Conservation (phyloP, 2,888 invertebrate genomes). For the Euplagia quadripunctaria region DNA sequence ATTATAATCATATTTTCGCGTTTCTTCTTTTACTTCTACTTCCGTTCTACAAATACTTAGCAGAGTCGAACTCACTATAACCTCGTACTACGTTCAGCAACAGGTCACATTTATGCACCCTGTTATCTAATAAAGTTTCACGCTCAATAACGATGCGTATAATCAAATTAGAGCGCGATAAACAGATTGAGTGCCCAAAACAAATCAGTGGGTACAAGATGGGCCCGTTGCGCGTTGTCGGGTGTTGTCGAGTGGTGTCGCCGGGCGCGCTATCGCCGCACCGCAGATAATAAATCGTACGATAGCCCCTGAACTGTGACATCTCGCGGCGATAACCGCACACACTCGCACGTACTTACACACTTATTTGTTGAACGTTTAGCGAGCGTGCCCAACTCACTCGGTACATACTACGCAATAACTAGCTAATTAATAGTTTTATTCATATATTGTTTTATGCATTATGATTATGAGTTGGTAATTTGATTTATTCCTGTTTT, state of each 20-base stretch:
- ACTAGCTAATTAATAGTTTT: neutral
- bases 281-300: constrained; percentile 49
- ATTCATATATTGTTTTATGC: neutral
- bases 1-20: neutral
- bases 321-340: constrained; percentile 43
- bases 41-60: neutral
- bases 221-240: constrained; percentile 8
- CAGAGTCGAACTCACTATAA: neutral
- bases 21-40: neutral
- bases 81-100: neutral
- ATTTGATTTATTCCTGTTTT: too few species aligned
- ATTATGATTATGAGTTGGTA: neutral
- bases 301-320: constrained; percentile 56
- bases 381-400: constrained; percentile 6
- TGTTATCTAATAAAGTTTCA: neutral
- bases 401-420: constrained; percentile 1
- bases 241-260: constrained; percentile 18
- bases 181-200: constrained; percentile 11
- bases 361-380: constrained; percentile 9
- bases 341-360: constrained; percentile 11
- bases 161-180: constrained; percentile 14
- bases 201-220: constrained; percentile 13
- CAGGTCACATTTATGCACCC: neutral
- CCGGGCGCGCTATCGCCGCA: constrained; percentile 32
- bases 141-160: neutral